Evolutionary conservation across 2,797 vertebrate species (phyloP).

Genomic region (Microcaecilia unicolor): DNA sequence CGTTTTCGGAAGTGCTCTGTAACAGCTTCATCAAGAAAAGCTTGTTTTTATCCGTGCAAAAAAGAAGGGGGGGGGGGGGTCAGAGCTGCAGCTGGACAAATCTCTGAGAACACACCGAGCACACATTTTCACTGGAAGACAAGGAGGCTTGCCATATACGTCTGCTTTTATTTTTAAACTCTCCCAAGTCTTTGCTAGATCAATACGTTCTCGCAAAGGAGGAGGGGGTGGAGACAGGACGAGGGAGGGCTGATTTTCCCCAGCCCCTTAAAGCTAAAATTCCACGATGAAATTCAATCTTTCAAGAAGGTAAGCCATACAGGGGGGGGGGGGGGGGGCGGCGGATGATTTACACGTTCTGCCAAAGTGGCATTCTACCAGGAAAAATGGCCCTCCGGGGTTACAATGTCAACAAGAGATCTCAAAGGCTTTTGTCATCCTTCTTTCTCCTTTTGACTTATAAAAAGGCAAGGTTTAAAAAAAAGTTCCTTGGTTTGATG

Average conservation of each 20-base stretch:
- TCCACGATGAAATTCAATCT: slow-evolving; percentile 45
- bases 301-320: slow-evolving; percentile 16
- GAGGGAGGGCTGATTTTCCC: slow-evolving; percentile 6
- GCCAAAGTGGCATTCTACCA: slow-evolving; percentile 38
- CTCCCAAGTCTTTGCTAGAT: slow-evolving; percentile 42
- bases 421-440: slow-evolving; percentile 20
- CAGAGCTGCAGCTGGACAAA: no score
- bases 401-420: slow-evolving; percentile 15
- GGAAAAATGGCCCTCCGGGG: slow-evolving; percentile 26
- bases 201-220: slow-evolving; percentile 49
- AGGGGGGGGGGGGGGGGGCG: slow-evolving; percentile 10
- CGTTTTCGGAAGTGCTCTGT: no score
- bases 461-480: slow-evolving; percentile 22
- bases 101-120: no score
- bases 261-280: slow-evolving; percentile 40
- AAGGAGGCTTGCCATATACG: slow-evolving; percentile 47
- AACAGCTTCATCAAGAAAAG: no score
- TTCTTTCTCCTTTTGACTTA: slow-evolving; percentile 23
- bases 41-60: no score
- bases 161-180: slow-evolving; percentile 68
- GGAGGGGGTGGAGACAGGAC: background rate
- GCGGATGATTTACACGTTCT: slow-evolving; percentile 44
- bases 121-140: slow-evolving; percentile 26
- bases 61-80: no score
- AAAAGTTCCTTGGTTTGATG: slow-evolving; percentile 35